Evolutionary conservation across 37 sponge, comb jelly and placozoan species (phyloP), one percentile per base, ranked within the genome.

Genomic region (Geodia barretti): DNA sequence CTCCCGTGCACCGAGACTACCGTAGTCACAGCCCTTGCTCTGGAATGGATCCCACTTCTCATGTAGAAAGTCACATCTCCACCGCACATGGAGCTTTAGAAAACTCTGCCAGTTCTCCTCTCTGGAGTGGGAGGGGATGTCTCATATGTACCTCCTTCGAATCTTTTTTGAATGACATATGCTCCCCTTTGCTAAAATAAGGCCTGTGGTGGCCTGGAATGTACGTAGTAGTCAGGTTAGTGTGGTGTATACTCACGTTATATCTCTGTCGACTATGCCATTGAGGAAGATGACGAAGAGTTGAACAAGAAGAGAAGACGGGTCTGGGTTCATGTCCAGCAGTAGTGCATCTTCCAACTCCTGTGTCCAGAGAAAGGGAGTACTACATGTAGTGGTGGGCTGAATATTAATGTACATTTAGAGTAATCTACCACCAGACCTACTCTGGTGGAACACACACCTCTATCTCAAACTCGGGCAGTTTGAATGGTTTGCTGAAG

Each of bases 391-490:
- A n/a, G n/a, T n/a, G n/a, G n/a, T n/a, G n/a, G n/a, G n/a, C n/a
- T n/a, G n/a, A n/a, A n/a, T n/a, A n/a, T n/a, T n/a, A n/a, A n/a
- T n/a, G n/a, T n/a, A n/a, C n/a, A n/a, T n/a, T n/a, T n/a, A n/a
- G n/a, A n/a, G n/a, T n/a, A n/a, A n/a, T n/a, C n/a, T n/a, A n/a
- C n/a, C n/a, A n/a, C n/a, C n/a, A n/a, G n/a, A n/a, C n/a, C n/a
- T n/a, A n/a, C n/a, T n/a, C n/a, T n/a, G n/a, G n/a, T n/a, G n/a
- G n/a, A n/a, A n/a, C n/a, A 31, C 85, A 28, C 62, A 91, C 94
- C 84, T 94, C 94, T 3, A 94, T 94, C 24, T 94, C 94, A 77
- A 90, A 87, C 0, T 69, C 66, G 4, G 91, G 91, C 35, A 94
- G 75, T 61, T 90, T 90, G 82, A 94, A 87, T 0, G 94, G 81